Conservation (phyloP, 2,797 vertebrate species). For the Nothura maculosa region DNA sequence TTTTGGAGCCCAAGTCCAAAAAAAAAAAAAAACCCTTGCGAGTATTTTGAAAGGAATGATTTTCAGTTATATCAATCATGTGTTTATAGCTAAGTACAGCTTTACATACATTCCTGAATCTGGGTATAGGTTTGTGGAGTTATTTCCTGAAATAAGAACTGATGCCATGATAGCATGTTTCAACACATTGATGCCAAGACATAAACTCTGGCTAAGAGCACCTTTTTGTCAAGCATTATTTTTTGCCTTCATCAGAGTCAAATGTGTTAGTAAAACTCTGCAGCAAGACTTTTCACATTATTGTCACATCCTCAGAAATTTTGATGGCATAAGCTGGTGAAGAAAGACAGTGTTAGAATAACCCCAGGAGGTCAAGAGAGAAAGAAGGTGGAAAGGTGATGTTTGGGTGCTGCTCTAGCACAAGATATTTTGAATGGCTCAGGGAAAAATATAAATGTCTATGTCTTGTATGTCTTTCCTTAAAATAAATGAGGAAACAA, state of each 20-base stretch:
- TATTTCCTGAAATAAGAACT: background rate
- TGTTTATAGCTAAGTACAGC: background rate
- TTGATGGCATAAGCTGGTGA: background rate
- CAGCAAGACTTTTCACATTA: background rate
- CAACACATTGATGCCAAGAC: background rate
- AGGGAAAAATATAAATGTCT: background rate
- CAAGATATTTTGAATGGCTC: background rate
- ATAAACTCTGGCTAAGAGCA: background rate
- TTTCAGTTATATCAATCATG: background rate
- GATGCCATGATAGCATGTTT: background rate
- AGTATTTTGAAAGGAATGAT: background rate
- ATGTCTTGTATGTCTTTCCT: accelerated
- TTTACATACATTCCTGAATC: background rate
- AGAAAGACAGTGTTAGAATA: background rate
- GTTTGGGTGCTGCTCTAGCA: background rate
- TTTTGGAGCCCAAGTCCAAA: background rate
- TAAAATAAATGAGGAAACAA: background rate
- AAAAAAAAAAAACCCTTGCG: background rate
- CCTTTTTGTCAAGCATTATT: background rate
- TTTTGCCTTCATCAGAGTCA: background rate
- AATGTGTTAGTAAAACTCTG: background rate
- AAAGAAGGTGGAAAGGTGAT: background rate
- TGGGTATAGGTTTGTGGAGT: background rate
- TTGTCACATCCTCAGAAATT: background rate
- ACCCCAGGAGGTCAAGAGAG: background rate